Evolutionary conservation across 2,797 vertebrate genomes (phyloP).

Genomic region (Zenarchopterus dispar): DNA sequence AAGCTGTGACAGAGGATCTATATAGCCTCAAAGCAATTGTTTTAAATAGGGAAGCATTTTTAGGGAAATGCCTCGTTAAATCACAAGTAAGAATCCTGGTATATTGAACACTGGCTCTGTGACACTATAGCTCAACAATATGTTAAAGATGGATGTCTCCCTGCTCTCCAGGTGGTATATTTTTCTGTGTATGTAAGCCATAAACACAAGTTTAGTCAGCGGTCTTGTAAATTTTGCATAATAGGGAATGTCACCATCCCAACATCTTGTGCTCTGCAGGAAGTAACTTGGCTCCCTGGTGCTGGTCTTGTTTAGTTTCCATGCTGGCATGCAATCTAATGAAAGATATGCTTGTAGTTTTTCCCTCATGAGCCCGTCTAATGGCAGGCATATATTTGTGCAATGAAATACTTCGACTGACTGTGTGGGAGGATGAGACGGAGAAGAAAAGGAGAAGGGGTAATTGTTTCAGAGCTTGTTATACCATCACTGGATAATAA

Average conservation of each 20-base stretch:
- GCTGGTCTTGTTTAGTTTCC: slow-evolving; percentile 60
- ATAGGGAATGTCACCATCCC: slow-evolving; percentile 66
- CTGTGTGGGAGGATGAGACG: slow-evolving; percentile 60
- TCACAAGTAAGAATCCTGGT: slow-evolving; percentile 40
- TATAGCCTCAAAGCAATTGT: slow-evolving; percentile 32
- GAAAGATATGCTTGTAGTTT: slow-evolving; percentile 55
- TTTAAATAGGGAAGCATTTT: slow-evolving; percentile 61
- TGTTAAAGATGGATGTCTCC: slow-evolving; percentile 49
- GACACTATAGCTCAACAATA: slow-evolving; percentile 33
- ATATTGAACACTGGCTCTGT: slow-evolving; percentile 48
- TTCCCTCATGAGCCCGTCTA: slow-evolving; percentile 52
- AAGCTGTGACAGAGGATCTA: slow-evolving; percentile 52
- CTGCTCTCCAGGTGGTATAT: slow-evolving; percentile 34
- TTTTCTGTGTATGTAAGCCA: slow-evolving; percentile 38
- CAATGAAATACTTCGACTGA: slow-evolving; percentile 43
- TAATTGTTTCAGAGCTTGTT: slow-evolving; percentile 77
- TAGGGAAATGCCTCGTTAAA: slow-evolving; percentile 57
- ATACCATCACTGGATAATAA: slow-evolving; percentile 77
- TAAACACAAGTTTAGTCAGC: slow-evolving; percentile 65
- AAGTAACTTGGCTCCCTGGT: slow-evolving; percentile 59
- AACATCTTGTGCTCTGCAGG: slow-evolving; percentile 76
- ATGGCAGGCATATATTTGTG: slow-evolving; percentile 58
- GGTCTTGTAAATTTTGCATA: slow-evolving; percentile 64
- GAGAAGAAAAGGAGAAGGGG: slow-evolving; percentile 37
- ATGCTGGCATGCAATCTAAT: slow-evolving; percentile 47